Evolutionary conservation across 2,888 invertebrate genomes (phyloP).

Genomic region (Anorthoa munda): DNA sequence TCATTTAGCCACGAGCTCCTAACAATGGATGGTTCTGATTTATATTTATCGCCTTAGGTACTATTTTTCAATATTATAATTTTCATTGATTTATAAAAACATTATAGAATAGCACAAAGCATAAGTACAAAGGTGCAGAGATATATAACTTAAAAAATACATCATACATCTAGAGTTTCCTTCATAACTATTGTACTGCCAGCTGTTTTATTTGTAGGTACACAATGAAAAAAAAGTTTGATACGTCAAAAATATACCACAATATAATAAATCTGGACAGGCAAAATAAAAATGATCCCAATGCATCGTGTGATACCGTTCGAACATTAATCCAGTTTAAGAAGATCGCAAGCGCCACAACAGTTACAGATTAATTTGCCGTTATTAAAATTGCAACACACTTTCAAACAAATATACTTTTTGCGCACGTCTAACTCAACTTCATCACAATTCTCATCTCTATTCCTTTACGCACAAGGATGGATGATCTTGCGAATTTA

Average conservation of each 20-base stretch:
- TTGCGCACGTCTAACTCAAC: slow-evolving; percentile 10
- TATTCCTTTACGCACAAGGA: background rate
- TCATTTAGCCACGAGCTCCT: too few relatives aligned
- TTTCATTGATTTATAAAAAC: background rate
- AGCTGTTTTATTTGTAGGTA: too few relatives aligned
- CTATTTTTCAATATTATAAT: too few relatives aligned
- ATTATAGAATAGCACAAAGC: too few relatives aligned
- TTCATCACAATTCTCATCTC: slow-evolving; percentile 28
- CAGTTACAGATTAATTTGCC: slow-evolving; percentile 66
- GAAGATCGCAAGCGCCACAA: slow-evolving; percentile 52
- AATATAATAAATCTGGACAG: background rate
- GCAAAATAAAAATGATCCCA: background rate
- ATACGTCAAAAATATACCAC: background rate
- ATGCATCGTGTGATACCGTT: slow-evolving; percentile 57
- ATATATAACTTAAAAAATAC: too few relatives aligned
- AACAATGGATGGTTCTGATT: too few relatives aligned
- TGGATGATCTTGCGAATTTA: slow-evolving; percentile 11
- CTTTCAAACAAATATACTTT: slow-evolving; percentile 47
- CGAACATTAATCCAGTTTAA: slow-evolving; percentile 36
- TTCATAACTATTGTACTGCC: too few relatives aligned
- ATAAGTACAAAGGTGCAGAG: too few relatives aligned
- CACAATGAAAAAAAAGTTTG: background rate
- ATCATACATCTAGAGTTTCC: too few relatives aligned
- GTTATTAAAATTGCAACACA: slow-evolving; percentile 70
- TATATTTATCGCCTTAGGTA: background rate